phyloP scores from a whole-genome alignment of 2,113 vertebrate species.

The Rallus limicola region DNA sequence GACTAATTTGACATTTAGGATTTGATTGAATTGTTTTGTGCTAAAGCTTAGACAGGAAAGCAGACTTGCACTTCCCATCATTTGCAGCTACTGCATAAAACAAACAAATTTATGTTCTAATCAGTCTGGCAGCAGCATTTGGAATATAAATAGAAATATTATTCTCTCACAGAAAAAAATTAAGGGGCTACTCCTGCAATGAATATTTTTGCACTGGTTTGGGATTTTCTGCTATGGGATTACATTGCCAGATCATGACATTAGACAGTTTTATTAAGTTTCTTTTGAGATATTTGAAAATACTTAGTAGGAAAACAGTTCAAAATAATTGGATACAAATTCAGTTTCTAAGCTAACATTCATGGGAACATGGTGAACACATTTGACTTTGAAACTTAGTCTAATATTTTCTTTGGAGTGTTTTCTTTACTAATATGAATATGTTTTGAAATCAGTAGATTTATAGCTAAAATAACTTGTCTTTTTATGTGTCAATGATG shows the following conservation, averaged over 20 bases:
- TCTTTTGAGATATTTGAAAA: not conserved
- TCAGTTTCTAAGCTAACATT: not conserved
- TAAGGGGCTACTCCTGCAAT: not conserved
- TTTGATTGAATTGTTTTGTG: constrained; percentile 4
- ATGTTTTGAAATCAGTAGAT: not conserved
- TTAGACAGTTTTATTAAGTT: not conserved
- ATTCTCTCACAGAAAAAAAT: not conserved
- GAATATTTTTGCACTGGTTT: not conserved
- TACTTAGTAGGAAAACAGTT: not conserved
- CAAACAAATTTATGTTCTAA: not conserved
- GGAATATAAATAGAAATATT: not conserved
- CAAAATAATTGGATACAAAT: not conserved
- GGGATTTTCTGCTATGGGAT: not conserved
- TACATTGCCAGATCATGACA: not conserved
- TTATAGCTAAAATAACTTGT: not conserved
- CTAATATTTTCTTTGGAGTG: not conserved
- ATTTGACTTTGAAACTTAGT: not conserved
- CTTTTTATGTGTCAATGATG: not conserved
- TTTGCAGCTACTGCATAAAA: not conserved
- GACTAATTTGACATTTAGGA: constrained; percentile 10
- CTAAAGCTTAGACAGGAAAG: not conserved
- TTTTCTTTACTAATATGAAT: not conserved
- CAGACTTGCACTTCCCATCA: not conserved
- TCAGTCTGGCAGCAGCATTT: not conserved
- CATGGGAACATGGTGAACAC: not conserved